Evolutionary conservation across 2,113 vertebrate genomes (phyloP).

Genomic region (Tragelaphus scriptus): DNA sequence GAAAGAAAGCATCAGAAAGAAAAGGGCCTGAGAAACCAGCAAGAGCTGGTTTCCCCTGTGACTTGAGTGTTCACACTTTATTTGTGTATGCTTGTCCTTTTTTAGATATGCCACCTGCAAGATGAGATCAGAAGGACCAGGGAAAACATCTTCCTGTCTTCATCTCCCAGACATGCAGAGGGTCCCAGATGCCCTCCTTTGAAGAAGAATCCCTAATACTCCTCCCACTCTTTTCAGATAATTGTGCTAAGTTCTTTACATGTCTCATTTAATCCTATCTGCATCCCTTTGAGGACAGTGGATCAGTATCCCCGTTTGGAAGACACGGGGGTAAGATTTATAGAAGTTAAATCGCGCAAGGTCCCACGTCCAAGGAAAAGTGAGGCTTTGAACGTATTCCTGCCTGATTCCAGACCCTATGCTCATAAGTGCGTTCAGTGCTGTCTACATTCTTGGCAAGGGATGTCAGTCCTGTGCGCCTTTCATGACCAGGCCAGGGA

Average conservation of each 20-base stretch:
- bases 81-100: background rate
- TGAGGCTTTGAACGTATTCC: background rate
- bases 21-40: background rate
- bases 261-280: background rate
- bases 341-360: background rate
- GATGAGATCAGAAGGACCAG: background rate
- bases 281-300: background rate
- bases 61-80: background rate
- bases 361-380: background rate
- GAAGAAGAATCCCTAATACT: background rate
- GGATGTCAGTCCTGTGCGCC: background rate
- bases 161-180: rapidly evolving
- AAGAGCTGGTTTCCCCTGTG: background rate
- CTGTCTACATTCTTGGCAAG: background rate
- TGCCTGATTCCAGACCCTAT: background rate
- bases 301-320: background rate
- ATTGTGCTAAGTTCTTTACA: background rate
- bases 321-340: background rate
- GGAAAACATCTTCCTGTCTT: background rate
- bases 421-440: rapidly evolving
- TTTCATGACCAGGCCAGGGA: background rate
- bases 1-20: background rate
- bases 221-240: background rate
- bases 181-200: too few species aligned
- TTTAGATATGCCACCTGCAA: background rate